A percentile compares a stretch with the other conserved stretches of the same genome.
Conservation (phyloP, 2,888 invertebrate genomes). For the Hemistola chrysoprasaria region DNA sequence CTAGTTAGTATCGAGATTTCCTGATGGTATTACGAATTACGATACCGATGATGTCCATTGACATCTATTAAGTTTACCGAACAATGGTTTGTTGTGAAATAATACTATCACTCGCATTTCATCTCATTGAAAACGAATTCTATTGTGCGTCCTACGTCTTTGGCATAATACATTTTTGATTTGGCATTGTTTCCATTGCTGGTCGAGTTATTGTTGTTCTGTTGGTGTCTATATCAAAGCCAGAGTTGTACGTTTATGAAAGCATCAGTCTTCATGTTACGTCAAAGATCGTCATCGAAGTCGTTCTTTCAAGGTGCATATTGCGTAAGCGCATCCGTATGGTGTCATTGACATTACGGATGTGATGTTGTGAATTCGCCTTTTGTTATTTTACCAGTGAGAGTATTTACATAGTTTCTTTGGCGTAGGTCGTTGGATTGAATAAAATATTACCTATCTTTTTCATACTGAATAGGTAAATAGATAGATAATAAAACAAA, state of each 20-base stretch:
- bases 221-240: not conserved
- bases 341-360: conserved; percentile 77
- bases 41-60: conserved; percentile 63
- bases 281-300: conserved; percentile 53
- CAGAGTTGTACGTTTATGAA: conserved; percentile 34
- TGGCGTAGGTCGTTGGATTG: not conserved
- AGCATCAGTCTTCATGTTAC: conserved; percentile 43
- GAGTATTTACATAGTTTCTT: conserved; percentile 26
- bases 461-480: too few species aligned
- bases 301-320: conserved; percentile 73
- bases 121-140: conserved; percentile 59
- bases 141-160: conserved; percentile 39
- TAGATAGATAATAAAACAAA: too few species aligned
- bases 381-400: conserved; percentile 54
- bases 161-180: conserved; percentile 29
- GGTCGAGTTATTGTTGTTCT: conserved; percentile 2
- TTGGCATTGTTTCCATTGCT: conserved; percentile 33
- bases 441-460: too few species aligned
- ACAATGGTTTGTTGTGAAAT: conserved; percentile 76
- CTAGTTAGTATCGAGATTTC: conserved; percentile 31
- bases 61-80: conserved; percentile 59
- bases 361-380: conserved; percentile 53
- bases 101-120: conserved; percentile 68
- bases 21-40: conserved; percentile 55
- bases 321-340: conserved; percentile 70